Conservation (phyloP, 2,113 vertebrate species). For the Collichthys lucidus region DNA sequence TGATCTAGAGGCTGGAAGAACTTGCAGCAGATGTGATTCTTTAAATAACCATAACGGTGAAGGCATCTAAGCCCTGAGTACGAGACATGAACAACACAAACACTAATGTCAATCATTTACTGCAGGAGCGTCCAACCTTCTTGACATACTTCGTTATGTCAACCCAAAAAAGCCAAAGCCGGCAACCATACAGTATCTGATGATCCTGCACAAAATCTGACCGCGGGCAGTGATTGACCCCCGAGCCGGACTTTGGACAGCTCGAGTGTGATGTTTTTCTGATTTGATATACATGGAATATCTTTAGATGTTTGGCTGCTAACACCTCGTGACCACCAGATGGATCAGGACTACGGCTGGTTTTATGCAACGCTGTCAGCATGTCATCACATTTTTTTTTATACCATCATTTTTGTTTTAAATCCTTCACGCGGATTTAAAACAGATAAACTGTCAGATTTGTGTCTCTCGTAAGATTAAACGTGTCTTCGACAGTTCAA, state of each 20-base stretch:
- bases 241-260: too few relatives aligned
- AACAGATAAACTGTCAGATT: constrained; percentile 41
- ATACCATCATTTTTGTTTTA: not conserved
- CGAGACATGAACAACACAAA: not conserved
- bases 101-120: not conserved
- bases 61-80: not conserved
- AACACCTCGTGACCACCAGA: too few relatives aligned
- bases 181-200: too few relatives aligned
- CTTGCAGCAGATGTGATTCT: not conserved
- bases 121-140: too few relatives aligned
- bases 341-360: not conserved
- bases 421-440: constrained; percentile 6
- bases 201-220: too few relatives aligned
- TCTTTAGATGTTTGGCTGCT: not conserved
- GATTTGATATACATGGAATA: not conserved
- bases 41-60: not conserved
- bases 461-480: constrained; percentile 37
- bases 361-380: not conserved
- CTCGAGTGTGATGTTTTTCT: not conserved
- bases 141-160: too few relatives aligned
- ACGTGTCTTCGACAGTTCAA: not conserved
- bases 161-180: too few relatives aligned
- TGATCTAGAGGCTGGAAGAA: constrained; percentile 8
- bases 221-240: too few relatives aligned
- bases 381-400: not conserved